Conservation (phyloP, 2,113 vertebrate species). For the Osmerus eperlanus region DNA sequence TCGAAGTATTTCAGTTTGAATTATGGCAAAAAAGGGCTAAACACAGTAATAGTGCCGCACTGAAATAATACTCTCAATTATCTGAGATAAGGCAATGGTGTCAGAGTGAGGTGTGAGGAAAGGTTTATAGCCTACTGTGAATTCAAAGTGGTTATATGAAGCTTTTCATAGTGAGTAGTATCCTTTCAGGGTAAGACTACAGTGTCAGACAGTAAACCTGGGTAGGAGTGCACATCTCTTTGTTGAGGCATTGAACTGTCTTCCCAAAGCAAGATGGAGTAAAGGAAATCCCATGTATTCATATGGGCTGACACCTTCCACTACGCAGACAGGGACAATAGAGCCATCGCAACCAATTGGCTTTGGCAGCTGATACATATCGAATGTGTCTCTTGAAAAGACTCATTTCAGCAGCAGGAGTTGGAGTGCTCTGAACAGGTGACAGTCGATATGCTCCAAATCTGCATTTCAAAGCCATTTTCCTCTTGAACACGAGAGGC, state of each 20-base stretch:
- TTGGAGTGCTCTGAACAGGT: conserved; percentile 68
- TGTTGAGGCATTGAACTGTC: background rate
- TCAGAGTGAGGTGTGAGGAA: background rate
- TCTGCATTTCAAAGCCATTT: conserved; percentile 70
- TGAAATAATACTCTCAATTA: too few relatives aligned
- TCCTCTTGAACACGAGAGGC: conserved; percentile 11
- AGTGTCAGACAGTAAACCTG: too few relatives aligned
- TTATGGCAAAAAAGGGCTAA: conserved; percentile 52
- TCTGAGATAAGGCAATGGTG: conserved; percentile 26
- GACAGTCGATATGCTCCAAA: conserved; percentile 61
- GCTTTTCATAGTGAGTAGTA: too few relatives aligned
- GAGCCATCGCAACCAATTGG: conserved; percentile 68
- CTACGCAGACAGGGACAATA: conserved; percentile 64
- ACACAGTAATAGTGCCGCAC: conserved; percentile 23
- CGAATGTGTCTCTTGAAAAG: conserved; percentile 54
- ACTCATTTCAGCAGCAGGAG: conserved; percentile 51
- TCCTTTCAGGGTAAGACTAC: too few relatives aligned
- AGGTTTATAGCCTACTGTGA: background rate
- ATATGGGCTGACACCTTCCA: conserved; percentile 52
- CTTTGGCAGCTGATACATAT: conserved; percentile 61
- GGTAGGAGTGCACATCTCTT: background rate
- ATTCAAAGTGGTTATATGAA: background rate
- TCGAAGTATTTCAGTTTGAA: conserved; percentile 70
- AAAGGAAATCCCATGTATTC: background rate
- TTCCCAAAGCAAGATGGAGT: background rate